Evolutionary conservation across 2,113 vertebrate species (phyloP).

Genomic region (Bubo bubo): DNA sequence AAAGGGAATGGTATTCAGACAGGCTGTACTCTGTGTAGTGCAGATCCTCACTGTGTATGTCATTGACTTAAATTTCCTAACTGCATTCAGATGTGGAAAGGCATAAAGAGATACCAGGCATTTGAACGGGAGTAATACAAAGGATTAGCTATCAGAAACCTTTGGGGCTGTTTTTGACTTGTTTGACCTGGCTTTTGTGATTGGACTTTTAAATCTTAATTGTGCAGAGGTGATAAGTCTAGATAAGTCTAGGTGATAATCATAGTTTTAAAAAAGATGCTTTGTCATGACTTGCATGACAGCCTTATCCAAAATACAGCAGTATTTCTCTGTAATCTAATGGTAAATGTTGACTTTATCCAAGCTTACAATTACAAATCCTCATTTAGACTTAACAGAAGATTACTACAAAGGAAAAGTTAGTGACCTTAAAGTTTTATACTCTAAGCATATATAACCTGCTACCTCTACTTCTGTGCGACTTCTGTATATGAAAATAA

Average conservation of each 20-base stretch:
- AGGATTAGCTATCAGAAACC: not conserved
- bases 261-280: not conserved
- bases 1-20: not conserved
- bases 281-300: not conserved
- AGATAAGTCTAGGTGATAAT: not conserved
- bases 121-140: not conserved
- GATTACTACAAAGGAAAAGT: not conserved
- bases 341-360: conserved; percentile 1
- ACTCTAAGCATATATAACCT: not conserved
- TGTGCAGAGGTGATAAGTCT: not conserved
- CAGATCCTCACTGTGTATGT: not conserved
- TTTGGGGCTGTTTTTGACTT: not conserved
- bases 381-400: not conserved
- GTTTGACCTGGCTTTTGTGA: not conserved
- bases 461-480: not conserved
- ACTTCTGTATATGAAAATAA: not conserved
- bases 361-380: not conserved
- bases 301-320: not conserved
- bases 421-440: not conserved
- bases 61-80: not conserved
- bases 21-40: not conserved
- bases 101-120: not conserved
- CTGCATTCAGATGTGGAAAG: not conserved
- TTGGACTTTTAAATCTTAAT: conserved; percentile 16
- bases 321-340: not conserved